These are phyloP conservation scores for Elysia chlorotica DNA, from an alignment of 1,140 invertebrate species.

Conservation along the genomic window DNA sequence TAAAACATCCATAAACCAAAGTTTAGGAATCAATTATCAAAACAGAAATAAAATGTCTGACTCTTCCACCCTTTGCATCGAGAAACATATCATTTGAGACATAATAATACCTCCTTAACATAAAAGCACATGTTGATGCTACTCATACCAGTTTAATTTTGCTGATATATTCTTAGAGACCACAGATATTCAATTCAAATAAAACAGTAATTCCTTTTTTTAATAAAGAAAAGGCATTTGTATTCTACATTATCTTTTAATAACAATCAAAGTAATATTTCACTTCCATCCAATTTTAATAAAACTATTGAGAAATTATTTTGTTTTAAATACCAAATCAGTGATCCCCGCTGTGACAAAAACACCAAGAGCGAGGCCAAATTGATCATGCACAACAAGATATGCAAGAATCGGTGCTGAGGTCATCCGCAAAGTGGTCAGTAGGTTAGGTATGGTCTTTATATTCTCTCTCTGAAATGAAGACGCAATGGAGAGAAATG, in stretches of 20 bases:
- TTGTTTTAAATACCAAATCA: conserved; percentile 74
- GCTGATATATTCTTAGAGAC: no score
- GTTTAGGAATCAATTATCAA: no score
- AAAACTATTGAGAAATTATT: neutral
- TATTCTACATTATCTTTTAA: neutral
- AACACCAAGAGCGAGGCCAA: conserved; percentile 73
- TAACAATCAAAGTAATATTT: neutral
- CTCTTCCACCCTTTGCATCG: no score
- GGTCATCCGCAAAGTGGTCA: conserved; percentile 82
- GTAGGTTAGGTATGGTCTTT: conserved; percentile 88
- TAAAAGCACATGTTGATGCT: no score
- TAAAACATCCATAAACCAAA: no score
- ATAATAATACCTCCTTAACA: no score
- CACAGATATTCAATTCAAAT: neutral
- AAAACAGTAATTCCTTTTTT: no score
- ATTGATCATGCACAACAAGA: conserved; percentile 79
- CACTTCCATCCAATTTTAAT: no score
- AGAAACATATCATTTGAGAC: no score
- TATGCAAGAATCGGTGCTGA: conserved; percentile 86
- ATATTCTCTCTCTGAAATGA: conserved; percentile 86
- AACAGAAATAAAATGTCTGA: no score
- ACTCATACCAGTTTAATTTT: no score
- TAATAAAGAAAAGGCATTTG: neutral
- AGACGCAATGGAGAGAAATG: no score
- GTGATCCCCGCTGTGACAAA: conserved; percentile 80